Conservation (phyloP, 2,888 invertebrate species). For the Athripsodes cinereus region DNA sequence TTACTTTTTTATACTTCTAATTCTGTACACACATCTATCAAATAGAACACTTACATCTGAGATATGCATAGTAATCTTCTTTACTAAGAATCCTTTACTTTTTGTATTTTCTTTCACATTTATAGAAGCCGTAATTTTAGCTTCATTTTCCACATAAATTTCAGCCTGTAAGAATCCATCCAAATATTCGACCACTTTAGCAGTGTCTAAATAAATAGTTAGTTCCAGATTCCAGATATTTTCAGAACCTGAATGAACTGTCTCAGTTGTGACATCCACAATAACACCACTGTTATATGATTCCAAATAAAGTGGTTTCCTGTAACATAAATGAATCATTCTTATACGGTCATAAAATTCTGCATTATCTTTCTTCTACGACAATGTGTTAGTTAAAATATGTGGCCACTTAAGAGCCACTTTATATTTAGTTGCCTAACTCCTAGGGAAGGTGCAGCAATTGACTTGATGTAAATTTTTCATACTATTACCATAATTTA, state of each 20-base stretch:
- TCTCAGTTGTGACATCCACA: slow-evolving; percentile 49
- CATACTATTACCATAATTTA: no score
- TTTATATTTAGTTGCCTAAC: no score
- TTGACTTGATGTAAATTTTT: no score
- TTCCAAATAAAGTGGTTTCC: slow-evolving; percentile 64
- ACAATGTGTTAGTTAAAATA: no score
- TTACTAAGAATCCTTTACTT: slow-evolving; percentile 28
- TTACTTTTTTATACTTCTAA: not conserved
- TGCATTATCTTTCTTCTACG: no score
- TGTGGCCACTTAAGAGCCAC: no score
- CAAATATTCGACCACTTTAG: slow-evolving; percentile 27
- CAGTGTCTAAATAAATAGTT: slow-evolving; percentile 37
- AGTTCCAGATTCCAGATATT: slow-evolving; percentile 36
- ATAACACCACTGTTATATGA: slow-evolving; percentile 58
- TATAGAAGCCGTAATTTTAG: slow-evolving; percentile 29
- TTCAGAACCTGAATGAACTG: slow-evolving; percentile 27
- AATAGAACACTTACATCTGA: slow-evolving; percentile 35
- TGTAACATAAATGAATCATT: slow-evolving; percentile 27
- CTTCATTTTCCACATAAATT: slow-evolving; percentile 36
- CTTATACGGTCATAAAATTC: no score
- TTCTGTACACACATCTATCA: not conserved
- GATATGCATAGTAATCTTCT: slow-evolving; percentile 36
- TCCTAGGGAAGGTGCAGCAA: no score
- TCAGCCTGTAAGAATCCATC: slow-evolving; percentile 36
- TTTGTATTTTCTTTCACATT: slow-evolving; percentile 8